These are phyloP conservation scores for Amphipyra berbera DNA, from an alignment of 2,888 invertebrate genomes.

Conservation along the genomic window DNA sequence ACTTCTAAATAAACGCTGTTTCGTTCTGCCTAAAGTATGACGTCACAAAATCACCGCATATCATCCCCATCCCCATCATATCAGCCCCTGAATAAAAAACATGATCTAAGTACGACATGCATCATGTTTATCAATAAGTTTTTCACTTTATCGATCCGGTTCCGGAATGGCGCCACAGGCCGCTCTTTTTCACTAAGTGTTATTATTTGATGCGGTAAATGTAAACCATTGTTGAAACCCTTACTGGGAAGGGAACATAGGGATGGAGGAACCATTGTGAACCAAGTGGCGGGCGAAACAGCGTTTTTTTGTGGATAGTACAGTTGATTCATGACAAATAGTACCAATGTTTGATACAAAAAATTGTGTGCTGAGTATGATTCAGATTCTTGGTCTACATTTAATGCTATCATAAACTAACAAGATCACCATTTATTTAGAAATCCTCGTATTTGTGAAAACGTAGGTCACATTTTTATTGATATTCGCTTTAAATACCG, in stretches of 20 bases:
- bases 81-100: conserved; percentile 21
- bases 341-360: background rate
- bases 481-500: too few species aligned
- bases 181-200: conserved; percentile 71
- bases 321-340: conserved; percentile 41
- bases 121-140: conserved; percentile 72
- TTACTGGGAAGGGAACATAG: conserved; percentile 56
- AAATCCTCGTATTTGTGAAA: too few species aligned
- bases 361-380: background rate
- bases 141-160: conserved; percentile 63
- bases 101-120: conserved; percentile 49
- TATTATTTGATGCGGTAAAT: conserved; percentile 82
- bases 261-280: conserved; percentile 54
- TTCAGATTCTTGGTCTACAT: too few species aligned
- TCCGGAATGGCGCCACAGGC: conserved; percentile 47
- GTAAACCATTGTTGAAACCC: conserved; percentile 71
- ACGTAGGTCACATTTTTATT: too few species aligned
- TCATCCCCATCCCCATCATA: too few species aligned
- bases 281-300: conserved; percentile 41
- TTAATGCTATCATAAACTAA: too few species aligned
- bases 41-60: conserved; percentile 11
- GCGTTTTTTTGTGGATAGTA: conserved; percentile 36
- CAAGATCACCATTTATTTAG: too few species aligned
- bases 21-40: background rate
- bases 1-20: too few species aligned